Evolutionary conservation across 2,888 invertebrate genomes (phyloP), one percentile per base, ranked within the genome.

Genomic region (Ormyrus rosae): DNA sequence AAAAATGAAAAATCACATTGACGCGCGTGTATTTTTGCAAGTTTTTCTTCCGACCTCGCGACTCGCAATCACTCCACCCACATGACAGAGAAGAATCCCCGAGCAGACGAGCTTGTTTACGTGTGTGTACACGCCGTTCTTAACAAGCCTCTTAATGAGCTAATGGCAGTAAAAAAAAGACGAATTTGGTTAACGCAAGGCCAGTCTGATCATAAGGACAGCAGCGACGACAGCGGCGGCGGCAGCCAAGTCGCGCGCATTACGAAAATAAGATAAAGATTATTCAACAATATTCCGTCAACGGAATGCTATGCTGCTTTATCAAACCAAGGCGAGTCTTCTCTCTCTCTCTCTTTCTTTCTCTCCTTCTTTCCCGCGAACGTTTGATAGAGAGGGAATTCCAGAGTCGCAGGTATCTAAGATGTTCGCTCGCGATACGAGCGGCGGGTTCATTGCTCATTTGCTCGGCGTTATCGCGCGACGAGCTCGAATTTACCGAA

Each of bases 231-330:
- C 10, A 46, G 5, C 2, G 2, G 4, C 2, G 2, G 4, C 4
- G 2, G 34, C 34, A 3, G 34, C 34, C 34, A 34, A 34, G 34
- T 34, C 34, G 34, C 34, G 34, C 7, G 13, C 3, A 50, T 50
- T 6, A 50, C 48, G 51, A 34, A 73, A 55, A 64, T 56, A 58
- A 78, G 50, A 56, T 19, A 13, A 53, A 60, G 53, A 71, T 78
- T 78, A 72, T 65, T 71, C 64, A 65, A 71, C 58, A 51, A 69
- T 64, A 79, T 79, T 63, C 73, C 74, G 67, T 80, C 69, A 70
- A 70, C 64, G 10, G 65, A 75, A 53, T 13, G 60, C 74, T 65
- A 58, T 70, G 70, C 34, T 58, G 60, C n/a, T 74, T 78, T 74
- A 79, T 80, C 69, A 69, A 80, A 64, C 58, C 58, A 60, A 67